Conservation (phyloP, 2,113 vertebrate genomes). For the Cromileptes altivelis region DNA sequence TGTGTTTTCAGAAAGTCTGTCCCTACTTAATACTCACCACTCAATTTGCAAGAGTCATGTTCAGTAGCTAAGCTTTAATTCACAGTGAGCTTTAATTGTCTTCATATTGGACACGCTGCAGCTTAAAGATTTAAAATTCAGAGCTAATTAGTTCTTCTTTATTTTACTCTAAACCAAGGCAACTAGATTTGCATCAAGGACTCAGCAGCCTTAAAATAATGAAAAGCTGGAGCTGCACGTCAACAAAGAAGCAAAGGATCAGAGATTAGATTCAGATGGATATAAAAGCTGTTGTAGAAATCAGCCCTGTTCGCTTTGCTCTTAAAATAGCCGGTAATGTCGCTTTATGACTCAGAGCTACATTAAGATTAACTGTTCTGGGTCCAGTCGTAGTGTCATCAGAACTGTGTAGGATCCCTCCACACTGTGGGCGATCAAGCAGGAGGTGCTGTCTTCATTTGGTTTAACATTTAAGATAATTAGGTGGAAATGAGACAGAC, state of each 20-base stretch:
- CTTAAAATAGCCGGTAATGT: background rate
- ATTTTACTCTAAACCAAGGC: background rate
- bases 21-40: background rate
- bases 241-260: too few species aligned
- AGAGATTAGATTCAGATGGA: background rate
- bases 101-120: conserved; percentile 1
- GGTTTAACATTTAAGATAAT: conserved; percentile 33
- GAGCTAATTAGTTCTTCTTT: background rate
- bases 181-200: background rate
- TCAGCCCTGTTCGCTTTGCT: background rate
- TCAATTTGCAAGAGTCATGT: background rate
- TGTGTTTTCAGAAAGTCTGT: background rate
- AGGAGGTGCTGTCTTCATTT: conserved; percentile 57
- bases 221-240: conserved; percentile 5
- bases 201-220: background rate
- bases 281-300: background rate
- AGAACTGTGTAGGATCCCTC: background rate
- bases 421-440: background rate
- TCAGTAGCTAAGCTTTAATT: background rate
- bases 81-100: background rate
- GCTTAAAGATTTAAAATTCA: background rate
- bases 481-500: conserved; percentile 54
- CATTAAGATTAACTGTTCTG: background rate
- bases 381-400: background rate
- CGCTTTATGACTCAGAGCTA: background rate